Evolutionary conservation across 2,113 vertebrate species (phyloP).

Genomic region (Colossoma macropomum): DNA sequence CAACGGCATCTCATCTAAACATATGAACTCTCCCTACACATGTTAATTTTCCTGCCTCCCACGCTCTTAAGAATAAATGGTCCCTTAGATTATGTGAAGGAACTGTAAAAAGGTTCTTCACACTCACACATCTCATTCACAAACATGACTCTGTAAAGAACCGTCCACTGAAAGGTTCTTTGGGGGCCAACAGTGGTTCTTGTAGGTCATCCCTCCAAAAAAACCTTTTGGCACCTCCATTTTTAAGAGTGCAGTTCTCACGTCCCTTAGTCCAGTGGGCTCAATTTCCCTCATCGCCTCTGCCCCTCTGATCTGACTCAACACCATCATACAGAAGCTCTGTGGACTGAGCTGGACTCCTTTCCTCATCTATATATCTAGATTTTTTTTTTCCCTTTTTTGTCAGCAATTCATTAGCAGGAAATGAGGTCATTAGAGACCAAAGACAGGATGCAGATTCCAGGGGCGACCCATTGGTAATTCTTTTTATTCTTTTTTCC

Average conservation of each 20-base stretch:
- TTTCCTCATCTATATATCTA: slow-evolving; percentile 34
- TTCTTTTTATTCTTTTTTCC: slow-evolving; percentile 25
- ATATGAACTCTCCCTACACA: no score
- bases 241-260: slow-evolving; percentile 2
- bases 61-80: no score
- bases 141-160: no score
- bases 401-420: slow-evolving; percentile 52
- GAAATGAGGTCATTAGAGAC: slow-evolving; percentile 59
- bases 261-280: slow-evolving; percentile 44
- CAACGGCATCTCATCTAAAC: no score
- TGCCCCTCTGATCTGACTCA: slow-evolving; percentile 29
- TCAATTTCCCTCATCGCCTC: slow-evolving; percentile 49
- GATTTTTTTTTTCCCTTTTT: slow-evolving; percentile 1
- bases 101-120: no score
- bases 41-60: no score
- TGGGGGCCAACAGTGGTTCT: no score
- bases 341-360: slow-evolving; percentile 32
- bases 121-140: no score
- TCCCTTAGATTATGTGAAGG: no score
- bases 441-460: slow-evolving; percentile 28
- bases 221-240: neutral
- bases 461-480: slow-evolving; percentile 22
- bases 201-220: no score
- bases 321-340: slow-evolving; percentile 29
- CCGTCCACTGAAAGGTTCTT: no score